Evolutionary conservation across 2,888 invertebrate genomes (phyloP), one percentile per base, ranked within the genome.

Genomic region (Dexiosoma caninum): DNA sequence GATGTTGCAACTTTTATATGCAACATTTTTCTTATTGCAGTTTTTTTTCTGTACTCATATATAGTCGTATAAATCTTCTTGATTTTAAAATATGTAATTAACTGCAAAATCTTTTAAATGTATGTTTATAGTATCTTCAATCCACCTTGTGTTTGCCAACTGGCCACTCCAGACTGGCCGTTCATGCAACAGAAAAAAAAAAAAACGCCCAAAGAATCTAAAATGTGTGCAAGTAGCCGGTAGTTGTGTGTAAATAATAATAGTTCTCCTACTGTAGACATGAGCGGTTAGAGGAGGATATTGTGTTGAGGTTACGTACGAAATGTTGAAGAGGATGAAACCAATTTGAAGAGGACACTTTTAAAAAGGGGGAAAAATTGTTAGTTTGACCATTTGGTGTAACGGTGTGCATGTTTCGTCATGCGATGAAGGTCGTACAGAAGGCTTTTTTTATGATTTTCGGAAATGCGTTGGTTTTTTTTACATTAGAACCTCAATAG

Each of bases 21-120:
- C 40, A 49, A 60, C 32, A 35, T 51, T 14, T 27, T 27, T 49
- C 27, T 40, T 16, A 19, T 37, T 46, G 5, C n/a, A n/a, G n/a
- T 64, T 10, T 60, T 19, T 53, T 27, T 12, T 14, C 9, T 9
- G 37, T 51, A 42, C 42, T 77, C 44, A 30, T 21, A 16, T 51
- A 44, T 19, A 59, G 46, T 53, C 14, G 9, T 46, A 64, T 74
- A 64, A 74, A 74, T 78, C 64, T 71, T 57, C 44, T 59, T 60
- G 67, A 69, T 72, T 69, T 53, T 42, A 40, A 79, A 79, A 51
- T 70, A 64, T 79, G 75, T 75, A 79, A 79, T 79, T 79, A 79
- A 75, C 70, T 75, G 70, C 51, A 66, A 79, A 79, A 75, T 59
- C 51, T 67, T 67, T 64, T 64, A 64, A 70, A 70, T 57, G 55